A percentile compares a stretch with the other conserved stretches of the same genome.
These are phyloP conservation scores for Brachionus paranguensis DNA, from an alignment of 1,140 invertebrate species.

Conservation along the genomic window DNA sequence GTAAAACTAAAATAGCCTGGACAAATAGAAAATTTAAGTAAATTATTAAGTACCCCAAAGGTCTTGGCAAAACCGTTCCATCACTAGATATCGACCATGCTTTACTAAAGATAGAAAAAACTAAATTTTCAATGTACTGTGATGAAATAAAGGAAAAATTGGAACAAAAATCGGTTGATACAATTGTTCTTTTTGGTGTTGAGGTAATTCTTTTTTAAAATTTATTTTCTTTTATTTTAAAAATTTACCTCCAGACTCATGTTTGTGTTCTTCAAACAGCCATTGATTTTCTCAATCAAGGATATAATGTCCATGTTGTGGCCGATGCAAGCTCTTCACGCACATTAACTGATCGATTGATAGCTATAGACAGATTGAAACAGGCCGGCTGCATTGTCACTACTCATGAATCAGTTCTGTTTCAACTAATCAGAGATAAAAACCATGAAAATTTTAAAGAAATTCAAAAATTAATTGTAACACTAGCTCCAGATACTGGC, in stretches of 20 bases:
- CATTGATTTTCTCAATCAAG: slow-evolving; percentile 67
- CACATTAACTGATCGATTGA: slow-evolving; percentile 61
- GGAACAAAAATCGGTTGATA: background rate
- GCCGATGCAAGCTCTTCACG: slow-evolving; percentile 75
- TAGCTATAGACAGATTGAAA: slow-evolving; percentile 65
- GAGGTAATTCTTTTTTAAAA: background rate
- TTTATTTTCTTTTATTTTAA: slow-evolving; percentile 57
- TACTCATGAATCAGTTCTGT: slow-evolving; percentile 71
- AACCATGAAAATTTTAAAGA: slow-evolving; percentile 70
- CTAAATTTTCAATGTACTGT: slow-evolving; percentile 75
- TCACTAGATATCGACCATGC: slow-evolving; percentile 61
- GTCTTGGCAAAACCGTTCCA: slow-evolving; percentile 69
- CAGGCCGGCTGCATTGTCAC: slow-evolving; percentile 70
- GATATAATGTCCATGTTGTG: slow-evolving; percentile 70
- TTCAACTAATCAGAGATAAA: slow-evolving; percentile 68
- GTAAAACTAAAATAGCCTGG: background rate
- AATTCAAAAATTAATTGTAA: slow-evolving; percentile 55
- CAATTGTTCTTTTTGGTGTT: slow-evolving; percentile 4
- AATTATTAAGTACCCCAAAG: slow-evolving; percentile 60
- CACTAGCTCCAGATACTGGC: background rate
- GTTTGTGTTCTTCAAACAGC: slow-evolving; percentile 81
- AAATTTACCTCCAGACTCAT: slow-evolving; percentile 81
- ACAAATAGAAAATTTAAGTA: background rate
- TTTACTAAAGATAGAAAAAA: slow-evolving; percentile 62
- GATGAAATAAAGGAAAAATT: slow-evolving; percentile 63